Evolutionary conservation across 2,113 vertebrate genomes (phyloP).

Genomic region (Passer domesticus): DNA sequence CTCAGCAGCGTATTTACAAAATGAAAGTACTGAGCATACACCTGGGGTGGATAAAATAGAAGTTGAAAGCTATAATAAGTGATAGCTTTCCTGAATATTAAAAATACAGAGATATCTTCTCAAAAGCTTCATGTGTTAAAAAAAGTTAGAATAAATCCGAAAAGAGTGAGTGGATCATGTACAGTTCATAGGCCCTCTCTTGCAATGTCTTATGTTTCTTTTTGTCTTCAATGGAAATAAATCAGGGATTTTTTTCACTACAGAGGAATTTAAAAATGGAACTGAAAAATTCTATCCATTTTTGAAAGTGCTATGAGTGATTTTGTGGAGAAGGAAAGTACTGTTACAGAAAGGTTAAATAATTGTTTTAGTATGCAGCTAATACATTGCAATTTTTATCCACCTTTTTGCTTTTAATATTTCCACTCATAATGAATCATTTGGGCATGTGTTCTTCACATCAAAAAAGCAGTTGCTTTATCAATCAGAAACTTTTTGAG

Average conservation of each 20-base stretch:
- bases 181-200: not conserved
- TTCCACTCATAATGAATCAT: not conserved
- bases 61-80: not conserved
- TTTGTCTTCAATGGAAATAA: not conserved
- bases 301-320: not conserved
- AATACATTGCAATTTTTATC: not conserved
- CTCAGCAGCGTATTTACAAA: not conserved
- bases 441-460: not conserved
- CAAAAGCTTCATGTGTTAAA: not conserved
- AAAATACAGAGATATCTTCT: not conserved
- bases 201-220: not conserved
- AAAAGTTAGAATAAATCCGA: not conserved
- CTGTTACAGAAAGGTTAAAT: not conserved
- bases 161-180: not conserved
- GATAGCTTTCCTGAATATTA: not conserved
- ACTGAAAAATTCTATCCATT: not conserved
- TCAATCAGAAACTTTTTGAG: not conserved
- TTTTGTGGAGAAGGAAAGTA: not conserved
- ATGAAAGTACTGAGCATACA: not conserved
- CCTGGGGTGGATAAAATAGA: not conserved
- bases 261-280: not conserved
- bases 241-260: not conserved
- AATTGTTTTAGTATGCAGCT: not conserved
- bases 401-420: not conserved
- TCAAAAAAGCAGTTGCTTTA: not conserved